phyloP scores from a whole-genome alignment of 1,140 invertebrate genomes.

The Drosophila busckii region DNA sequence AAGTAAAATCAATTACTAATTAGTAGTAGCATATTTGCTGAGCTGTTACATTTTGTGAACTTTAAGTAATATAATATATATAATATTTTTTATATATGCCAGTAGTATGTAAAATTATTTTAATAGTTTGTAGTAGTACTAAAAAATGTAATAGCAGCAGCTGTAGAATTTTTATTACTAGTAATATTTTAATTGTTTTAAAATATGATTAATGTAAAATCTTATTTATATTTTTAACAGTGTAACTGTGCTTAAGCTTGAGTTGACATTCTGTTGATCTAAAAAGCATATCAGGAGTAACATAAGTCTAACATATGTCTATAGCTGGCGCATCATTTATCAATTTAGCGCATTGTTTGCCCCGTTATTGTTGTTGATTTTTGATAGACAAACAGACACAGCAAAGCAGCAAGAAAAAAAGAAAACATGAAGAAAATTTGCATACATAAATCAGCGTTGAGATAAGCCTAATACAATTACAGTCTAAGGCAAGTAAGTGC shows the following conservation, averaged over 20 bases:
- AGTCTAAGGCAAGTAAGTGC: conserved; percentile 12
- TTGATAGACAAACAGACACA: conserved; percentile 19
- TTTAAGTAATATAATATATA: no score
- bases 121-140: no score
- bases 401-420: conserved; percentile 1
- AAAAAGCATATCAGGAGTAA: no score
- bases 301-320: neutral
- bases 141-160: no score
- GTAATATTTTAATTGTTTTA: neutral
- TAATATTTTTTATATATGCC: no score
- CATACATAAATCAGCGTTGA: conserved; percentile 58
- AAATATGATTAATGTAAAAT: neutral
- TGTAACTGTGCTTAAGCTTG: neutral
- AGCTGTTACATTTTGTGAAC: no score
- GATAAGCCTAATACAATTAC: conserved; percentile 67
- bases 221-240: neutral
- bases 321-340: conserved; percentile 4
- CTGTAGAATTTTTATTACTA: no score
- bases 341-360: conserved; percentile 3
- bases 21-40: no score
- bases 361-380: conserved; percentile 27
- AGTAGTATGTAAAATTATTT: no score
- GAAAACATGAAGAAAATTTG: conserved; percentile 31
- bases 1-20: no score
- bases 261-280: neutral